Percentiles rank a stretch among this genome's conserved stretches.
phyloP scores from a whole-genome alignment of 2,797 vertebrate species.

The Botia almorhae region DNA sequence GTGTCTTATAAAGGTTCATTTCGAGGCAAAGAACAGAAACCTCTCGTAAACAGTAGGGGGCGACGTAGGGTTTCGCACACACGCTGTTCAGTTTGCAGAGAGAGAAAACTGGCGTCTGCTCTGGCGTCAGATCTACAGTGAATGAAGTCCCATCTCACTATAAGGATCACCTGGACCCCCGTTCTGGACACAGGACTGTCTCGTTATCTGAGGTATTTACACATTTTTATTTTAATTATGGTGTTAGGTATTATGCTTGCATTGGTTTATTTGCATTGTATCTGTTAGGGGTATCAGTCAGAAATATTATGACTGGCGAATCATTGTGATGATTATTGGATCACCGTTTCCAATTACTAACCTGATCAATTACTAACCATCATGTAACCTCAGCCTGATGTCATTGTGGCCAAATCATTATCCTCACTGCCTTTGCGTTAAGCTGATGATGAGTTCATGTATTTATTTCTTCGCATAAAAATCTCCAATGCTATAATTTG shows the following conservation, averaged over 20 bases:
- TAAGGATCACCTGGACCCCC: slow-evolving; percentile 42
- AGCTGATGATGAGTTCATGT: neutral
- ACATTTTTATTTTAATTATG: neutral
- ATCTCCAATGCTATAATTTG: neutral
- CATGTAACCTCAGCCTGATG: neutral
- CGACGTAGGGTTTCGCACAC: neutral
- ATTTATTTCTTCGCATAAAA: neutral
- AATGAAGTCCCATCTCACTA: slow-evolving; percentile 65
- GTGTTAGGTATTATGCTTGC: neutral
- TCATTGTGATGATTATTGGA: neutral
- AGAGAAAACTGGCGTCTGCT: neutral
- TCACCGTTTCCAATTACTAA: neutral
- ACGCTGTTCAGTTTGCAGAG: neutral
- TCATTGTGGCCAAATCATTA: neutral
- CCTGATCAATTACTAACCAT: neutral
- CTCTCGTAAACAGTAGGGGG: slow-evolving; percentile 5
- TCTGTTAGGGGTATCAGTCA: neutral
- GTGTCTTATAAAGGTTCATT: neutral
- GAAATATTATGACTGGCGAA: neutral
- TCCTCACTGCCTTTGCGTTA: neutral
- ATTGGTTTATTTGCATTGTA: neutral
- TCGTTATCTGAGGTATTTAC: slow-evolving; percentile 67
- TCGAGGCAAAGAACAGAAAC: neutral
- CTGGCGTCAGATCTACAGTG: slow-evolving; percentile 3
- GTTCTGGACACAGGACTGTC: slow-evolving; percentile 43